Evolutionary conservation across 2,797 vertebrate genomes (phyloP).

Genomic region (Rhincodon typus): DNA sequence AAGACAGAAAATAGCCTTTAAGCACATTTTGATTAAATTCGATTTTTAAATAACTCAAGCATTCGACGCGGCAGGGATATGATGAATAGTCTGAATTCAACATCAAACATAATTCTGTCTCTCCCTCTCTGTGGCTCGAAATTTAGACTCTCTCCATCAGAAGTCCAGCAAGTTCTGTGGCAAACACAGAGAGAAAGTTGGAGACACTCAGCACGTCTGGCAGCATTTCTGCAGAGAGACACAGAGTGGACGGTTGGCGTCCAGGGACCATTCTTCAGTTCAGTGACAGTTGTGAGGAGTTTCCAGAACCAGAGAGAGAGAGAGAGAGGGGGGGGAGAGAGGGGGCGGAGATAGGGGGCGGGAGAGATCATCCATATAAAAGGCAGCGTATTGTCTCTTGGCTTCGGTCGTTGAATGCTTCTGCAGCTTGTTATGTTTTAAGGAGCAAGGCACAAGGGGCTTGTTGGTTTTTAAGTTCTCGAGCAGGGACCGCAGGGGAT

Average conservation of each 20-base stretch:
- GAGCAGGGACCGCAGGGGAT: slow-evolving; percentile 51
- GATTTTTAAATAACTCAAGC: background rate
- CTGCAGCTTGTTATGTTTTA: slow-evolving; percentile 35
- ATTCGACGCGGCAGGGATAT: too few species aligned
- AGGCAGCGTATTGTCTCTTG: background rate
- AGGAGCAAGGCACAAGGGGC: slow-evolving; percentile 44
- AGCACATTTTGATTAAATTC: background rate
- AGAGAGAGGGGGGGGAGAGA: too few species aligned
- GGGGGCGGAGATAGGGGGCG: background rate
- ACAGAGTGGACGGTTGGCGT: too few species aligned
- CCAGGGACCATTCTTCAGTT: too few species aligned
- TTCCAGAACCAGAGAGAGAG: too few species aligned
- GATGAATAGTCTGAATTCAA: too few species aligned
- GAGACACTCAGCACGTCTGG: too few species aligned
- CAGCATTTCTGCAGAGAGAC: too few species aligned
- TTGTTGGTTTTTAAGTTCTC: slow-evolving; percentile 49
- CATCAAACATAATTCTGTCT: background rate
- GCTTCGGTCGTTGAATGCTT: background rate
- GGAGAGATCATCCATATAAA: background rate
- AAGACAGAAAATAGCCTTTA: background rate
- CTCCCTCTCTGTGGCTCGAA: background rate
- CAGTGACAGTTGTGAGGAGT: too few species aligned
- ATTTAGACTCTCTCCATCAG: background rate
- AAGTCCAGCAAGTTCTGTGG: background rate
- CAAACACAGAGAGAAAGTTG: too few species aligned